phyloP scores from a whole-genome alignment of 2,888 invertebrate species.

The Polymixis lichenea region DNA sequence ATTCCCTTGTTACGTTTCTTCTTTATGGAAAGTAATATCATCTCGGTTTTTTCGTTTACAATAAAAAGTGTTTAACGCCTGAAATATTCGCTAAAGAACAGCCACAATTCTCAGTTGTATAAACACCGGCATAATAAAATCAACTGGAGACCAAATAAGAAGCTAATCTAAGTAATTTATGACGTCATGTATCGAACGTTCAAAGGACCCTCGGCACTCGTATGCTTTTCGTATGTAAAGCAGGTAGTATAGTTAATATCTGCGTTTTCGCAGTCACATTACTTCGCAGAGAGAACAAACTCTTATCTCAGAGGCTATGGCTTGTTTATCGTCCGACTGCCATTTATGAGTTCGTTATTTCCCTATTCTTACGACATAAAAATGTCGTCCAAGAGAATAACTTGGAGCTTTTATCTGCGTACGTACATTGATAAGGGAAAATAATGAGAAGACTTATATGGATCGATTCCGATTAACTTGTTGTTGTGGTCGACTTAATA shows the following conservation, averaged over 20 bases:
- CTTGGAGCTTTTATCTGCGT: conserved; percentile 83
- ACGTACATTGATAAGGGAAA: conserved; percentile 86
- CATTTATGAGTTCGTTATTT: conserved; percentile 89
- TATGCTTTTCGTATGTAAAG: conserved; percentile 68
- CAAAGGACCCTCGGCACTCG: conserved; percentile 53
- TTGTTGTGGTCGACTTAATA: conserved; percentile 82
- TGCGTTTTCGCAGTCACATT: conserved; percentile 75
- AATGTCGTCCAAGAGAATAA: conserved; percentile 87
- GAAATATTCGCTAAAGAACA: conserved; percentile 19
- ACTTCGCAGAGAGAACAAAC: conserved; percentile 76
- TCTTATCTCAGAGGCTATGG: conserved; percentile 84
- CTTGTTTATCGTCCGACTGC: conserved; percentile 87
- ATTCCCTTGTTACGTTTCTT: conserved; percentile 16
- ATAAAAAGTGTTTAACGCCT: conserved; percentile 16
- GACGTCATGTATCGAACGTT: conserved; percentile 56
- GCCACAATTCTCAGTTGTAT: conserved; percentile 37
- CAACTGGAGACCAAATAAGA: conserved; percentile 53
- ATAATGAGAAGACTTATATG: conserved; percentile 86
- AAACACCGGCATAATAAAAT: conserved; percentile 48
- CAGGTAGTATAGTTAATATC: conserved; percentile 73
- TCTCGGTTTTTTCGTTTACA: conserved; percentile 25
- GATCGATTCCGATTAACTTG: conserved; percentile 84
- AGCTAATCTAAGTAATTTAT: conserved; percentile 54
- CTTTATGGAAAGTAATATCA: conserved; percentile 39
- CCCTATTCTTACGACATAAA: conserved; percentile 88